Evolutionary conservation across 2,113 vertebrate genomes (phyloP).

Genomic region (Tragelaphus buxtoni): DNA sequence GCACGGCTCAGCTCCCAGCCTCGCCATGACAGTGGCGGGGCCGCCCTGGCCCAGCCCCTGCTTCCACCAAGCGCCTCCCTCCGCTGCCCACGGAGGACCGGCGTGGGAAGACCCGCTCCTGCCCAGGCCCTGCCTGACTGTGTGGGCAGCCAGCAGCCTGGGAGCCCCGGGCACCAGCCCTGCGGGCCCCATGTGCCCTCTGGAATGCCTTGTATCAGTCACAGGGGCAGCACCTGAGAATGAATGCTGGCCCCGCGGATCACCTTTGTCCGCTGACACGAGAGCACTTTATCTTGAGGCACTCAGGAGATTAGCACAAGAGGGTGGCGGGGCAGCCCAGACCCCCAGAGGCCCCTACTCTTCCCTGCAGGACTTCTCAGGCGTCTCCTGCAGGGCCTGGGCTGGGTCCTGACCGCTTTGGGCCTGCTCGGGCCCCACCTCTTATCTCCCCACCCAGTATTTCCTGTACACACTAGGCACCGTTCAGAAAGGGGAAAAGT

Average conservation of each 20-base stretch:
- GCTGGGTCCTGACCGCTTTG: not conserved
- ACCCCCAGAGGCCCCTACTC: not conserved
- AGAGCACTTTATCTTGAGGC: not conserved
- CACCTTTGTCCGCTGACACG: not conserved
- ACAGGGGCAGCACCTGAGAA: not conserved
- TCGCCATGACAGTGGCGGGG: fast-evolving
- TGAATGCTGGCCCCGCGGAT: not conserved
- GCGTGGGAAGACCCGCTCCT: not conserved
- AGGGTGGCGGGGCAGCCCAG: not conserved
- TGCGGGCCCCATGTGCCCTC: not conserved
- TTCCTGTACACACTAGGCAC: not conserved
- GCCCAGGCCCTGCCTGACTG: not conserved
- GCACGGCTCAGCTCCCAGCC: not conserved
- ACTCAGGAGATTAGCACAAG: not conserved
- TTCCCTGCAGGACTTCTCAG: not conserved
- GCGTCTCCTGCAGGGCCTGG: not conserved
- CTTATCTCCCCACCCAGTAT: slow-evolving; percentile 37
- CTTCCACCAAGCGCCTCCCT: not conserved
- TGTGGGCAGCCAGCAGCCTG: not conserved
- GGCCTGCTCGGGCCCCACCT: not conserved
- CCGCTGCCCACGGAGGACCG: not conserved
- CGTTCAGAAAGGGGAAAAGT: not conserved
- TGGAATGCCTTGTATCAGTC: not conserved
- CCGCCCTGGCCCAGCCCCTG: not conserved
- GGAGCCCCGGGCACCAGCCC: not conserved